Base-by-base conservation (phyloP, 2,113 vertebrate genomes). In the Campylomormyrus tamandua region DNA sequence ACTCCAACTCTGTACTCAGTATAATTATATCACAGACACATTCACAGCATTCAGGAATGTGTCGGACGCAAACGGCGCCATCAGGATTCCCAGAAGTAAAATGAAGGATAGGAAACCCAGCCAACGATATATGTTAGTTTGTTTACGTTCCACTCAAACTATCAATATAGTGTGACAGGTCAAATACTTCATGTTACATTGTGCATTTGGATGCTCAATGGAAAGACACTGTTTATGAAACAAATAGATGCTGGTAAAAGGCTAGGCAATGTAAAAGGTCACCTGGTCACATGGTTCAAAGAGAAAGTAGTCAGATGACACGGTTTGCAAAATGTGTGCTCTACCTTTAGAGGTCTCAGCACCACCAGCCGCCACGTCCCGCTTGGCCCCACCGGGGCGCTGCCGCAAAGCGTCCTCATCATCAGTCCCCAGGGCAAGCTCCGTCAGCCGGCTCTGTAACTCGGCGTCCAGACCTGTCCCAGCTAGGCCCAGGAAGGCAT, bases 381-480 rank as follows among this genome's bases (percentile, higher is more conserved):
- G 93, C 58, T 94, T 94, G 80, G 90, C 90, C 35, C 92, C 92
- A 48, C 27, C 92, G 8, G 89, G 91, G 48, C 77, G 45, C 19
- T 19, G 17, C 39, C 87, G 90, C 27, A 21, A 46, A 19, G 91
- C 66, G 92, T 92, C 88, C 58, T 91, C 87, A 50, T 80, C 93
- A 90, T 95, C 95, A 91, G 92, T 94, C 77, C 94, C 93, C 48
- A 96, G 95, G 89, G 92, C 92, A 91, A 99, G 96, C 89, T 97
- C 97, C 1, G 96, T 93, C 5, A 99, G 95, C 87, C 96, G 96
- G 93, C 89, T 97, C 95, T 87, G 96, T 50, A 93, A 97, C 95
- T 96, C 98, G 94, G 94, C 94, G 95, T 95, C 97, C 93, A 96
- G 94, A 89, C 96, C 96, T 92, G 95, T 93, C 90, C 97, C 92